Conservation (phyloP, 2,888 invertebrate genomes). For the Ligdia adustata region DNA sequence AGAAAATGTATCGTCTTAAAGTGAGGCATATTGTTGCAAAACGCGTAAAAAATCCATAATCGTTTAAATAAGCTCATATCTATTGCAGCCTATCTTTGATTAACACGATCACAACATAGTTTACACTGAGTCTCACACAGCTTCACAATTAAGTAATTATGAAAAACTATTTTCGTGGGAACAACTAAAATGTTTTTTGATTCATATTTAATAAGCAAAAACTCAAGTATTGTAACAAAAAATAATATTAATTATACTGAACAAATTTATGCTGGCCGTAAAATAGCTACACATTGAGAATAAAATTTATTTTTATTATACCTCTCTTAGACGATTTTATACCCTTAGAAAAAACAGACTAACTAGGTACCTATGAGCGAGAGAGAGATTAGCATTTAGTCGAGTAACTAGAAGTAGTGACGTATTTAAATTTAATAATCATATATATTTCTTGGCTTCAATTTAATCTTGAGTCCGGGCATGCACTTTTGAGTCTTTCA, state of each 20-base stretch:
- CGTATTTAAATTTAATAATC: too few relatives aligned
- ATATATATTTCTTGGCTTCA: too few relatives aligned
- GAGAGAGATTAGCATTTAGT: too few relatives aligned
- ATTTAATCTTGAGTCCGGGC: too few relatives aligned
- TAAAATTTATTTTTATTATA: conserved; percentile 6
- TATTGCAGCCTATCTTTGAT: too few relatives aligned
- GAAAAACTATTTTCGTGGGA: conserved; percentile 31
- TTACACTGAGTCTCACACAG: conserved; percentile 28
- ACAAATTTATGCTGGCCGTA: conserved; percentile 10
- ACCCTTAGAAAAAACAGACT: neutral
- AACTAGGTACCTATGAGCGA: neutral
- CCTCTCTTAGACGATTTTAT: conserved; percentile 1
- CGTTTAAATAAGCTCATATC: too few relatives aligned
- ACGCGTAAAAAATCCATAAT: too few relatives aligned
- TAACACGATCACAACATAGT: too few relatives aligned
- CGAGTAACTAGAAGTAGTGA: too few relatives aligned
- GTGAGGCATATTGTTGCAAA: too few relatives aligned
- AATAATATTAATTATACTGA: conserved; percentile 10
- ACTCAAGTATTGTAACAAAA: conserved; percentile 9
- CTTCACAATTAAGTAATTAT: conserved; percentile 29
- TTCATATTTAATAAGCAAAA: conserved; percentile 23
- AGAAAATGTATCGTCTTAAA: too few relatives aligned
- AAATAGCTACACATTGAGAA: conserved; percentile 8
- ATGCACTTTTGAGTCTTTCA: too few relatives aligned
- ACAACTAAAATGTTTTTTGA: conserved; percentile 12